Evolutionary conservation across 2,888 invertebrate genomes (phyloP).

Genomic region (Aspidapion aeneum): DNA sequence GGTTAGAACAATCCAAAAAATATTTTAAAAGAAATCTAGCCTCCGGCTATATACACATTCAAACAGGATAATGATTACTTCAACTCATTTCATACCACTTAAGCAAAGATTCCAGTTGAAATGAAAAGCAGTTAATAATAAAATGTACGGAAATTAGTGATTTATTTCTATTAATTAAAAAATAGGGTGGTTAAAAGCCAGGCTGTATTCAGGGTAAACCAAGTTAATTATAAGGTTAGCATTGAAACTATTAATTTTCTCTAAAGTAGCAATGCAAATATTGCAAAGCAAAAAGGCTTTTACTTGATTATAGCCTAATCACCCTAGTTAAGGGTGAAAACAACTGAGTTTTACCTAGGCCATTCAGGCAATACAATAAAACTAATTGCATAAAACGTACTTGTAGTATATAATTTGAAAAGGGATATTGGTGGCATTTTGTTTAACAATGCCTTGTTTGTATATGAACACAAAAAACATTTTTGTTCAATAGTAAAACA

Average conservation of each 20-base stretch:
- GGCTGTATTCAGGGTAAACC: neutral
- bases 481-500: too few species aligned
- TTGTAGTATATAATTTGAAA: neutral
- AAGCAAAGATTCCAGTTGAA: too few species aligned
- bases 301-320: neutral
- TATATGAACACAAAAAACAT: neutral
- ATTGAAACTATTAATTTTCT: neutral
- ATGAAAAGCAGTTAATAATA: too few species aligned
- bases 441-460: neutral
- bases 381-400: constrained; percentile 1
- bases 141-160: too few species aligned
- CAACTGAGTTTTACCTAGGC: neutral
- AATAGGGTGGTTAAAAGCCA: neutral
- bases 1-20: too few species aligned
- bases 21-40: too few species aligned
- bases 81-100: too few species aligned
- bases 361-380: constrained; percentile 1
- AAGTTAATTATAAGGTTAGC: constrained; percentile 28
- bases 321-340: constrained; percentile 3
- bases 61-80: too few species aligned
- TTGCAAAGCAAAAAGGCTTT: constrained; percentile 2
- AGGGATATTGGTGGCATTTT: neutral
- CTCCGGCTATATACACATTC: too few species aligned
- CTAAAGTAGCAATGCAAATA: neutral
- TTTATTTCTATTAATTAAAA: too few species aligned